Evolutionary conservation across 2,113 vertebrate species (phyloP).

Genomic region (Malaclemys terrapin): DNA sequence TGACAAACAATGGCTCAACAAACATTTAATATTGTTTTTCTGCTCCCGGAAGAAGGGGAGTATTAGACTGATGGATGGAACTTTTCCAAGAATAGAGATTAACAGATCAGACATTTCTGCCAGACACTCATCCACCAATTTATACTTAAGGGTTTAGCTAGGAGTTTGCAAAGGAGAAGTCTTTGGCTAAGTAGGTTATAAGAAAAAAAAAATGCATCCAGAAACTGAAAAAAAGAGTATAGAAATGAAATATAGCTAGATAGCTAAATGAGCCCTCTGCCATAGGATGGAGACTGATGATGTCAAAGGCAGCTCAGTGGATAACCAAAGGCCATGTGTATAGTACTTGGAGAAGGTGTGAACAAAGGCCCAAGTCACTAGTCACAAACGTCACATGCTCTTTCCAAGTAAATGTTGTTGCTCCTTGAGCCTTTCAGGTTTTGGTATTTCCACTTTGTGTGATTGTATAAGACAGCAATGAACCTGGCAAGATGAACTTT

Average conservation of each 20-base stretch:
- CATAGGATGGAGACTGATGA: not conserved
- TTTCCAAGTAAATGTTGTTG: not conserved
- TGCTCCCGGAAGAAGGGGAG: not conserved
- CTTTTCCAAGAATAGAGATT: not conserved
- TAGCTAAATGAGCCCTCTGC: not conserved
- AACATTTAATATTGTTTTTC: rapidly evolving
- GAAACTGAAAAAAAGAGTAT: rapidly evolving
- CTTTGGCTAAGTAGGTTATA: not conserved
- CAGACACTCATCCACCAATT: not conserved
- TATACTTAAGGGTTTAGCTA: not conserved
- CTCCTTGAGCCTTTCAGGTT: not conserved
- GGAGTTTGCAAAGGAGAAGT: not conserved
- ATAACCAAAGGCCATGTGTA: not conserved
- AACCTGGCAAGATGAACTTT: not conserved
- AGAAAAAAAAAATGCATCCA: not conserved
- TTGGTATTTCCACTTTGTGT: not conserved
- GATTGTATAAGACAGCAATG: not conserved
- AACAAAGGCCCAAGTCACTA: not conserved
- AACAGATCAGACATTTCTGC: not conserved
- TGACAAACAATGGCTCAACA: not conserved
- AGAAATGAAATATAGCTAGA: not conserved
- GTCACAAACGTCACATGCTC: not conserved
- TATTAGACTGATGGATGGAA: not conserved
- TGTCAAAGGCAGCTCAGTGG: not conserved
- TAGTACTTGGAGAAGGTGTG: not conserved